A percentile compares a stretch with the other conserved stretches of the same genome.
These are phyloP conservation scores for Neolamprologus hecqui DNA, from an alignment of 2,113 vertebrate species.

Conservation along the genomic window DNA sequence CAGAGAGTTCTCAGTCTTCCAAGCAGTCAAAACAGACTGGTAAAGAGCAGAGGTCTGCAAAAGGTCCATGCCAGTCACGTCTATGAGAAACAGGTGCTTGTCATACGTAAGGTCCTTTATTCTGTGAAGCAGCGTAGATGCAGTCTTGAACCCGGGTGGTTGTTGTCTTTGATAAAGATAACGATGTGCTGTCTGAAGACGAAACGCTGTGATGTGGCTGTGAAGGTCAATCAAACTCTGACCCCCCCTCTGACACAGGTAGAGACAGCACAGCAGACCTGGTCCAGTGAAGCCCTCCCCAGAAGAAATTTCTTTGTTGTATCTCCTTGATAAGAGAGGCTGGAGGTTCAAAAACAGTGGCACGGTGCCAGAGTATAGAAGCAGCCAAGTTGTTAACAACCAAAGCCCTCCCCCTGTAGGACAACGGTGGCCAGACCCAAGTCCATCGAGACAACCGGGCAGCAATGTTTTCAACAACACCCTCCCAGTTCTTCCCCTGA, in stretches of 20 bases:
- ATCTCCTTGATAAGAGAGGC: neutral
- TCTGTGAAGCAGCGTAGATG: neutral
- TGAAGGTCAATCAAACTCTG: neutral
- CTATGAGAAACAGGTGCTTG: neutral
- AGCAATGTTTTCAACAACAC: neutral
- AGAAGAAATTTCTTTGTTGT: accelerated
- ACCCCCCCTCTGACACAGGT: neutral
- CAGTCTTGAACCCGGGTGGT: neutral
- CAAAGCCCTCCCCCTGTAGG: accelerated
- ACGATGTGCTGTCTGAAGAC: neutral
- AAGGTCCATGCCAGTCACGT: accelerated
- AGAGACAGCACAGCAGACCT: neutral
- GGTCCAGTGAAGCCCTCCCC: neutral
- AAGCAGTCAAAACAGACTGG: neutral
- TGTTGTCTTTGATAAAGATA: neutral
- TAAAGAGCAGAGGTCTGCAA: neutral
- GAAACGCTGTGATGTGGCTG: neutral
- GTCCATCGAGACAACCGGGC: neutral
- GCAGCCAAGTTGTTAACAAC: accelerated
- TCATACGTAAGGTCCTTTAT: neutral
- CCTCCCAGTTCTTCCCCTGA: accelerated
- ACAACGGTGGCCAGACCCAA: accelerated
- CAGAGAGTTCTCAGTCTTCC: neutral
- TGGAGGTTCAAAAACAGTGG: accelerated
- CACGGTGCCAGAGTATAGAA: neutral